Percentiles rank a stretch among this genome's conserved stretches.
These are phyloP conservation scores for Netelia fuscicornis DNA, from an alignment of 2,888 invertebrate genomes.

Conservation along the genomic window DNA sequence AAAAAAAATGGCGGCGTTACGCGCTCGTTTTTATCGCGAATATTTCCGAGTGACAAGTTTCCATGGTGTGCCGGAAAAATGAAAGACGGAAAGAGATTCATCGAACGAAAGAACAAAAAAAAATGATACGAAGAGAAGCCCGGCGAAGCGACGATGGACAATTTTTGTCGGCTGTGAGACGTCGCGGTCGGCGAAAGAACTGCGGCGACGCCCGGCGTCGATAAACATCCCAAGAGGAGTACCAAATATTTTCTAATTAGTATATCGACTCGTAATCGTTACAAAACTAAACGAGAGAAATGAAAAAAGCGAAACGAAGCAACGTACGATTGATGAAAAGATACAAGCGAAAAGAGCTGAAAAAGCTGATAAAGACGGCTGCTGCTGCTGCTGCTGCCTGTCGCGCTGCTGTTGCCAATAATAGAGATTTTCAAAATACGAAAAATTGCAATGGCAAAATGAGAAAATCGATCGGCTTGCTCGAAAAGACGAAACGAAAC, in stretches of 20 bases:
- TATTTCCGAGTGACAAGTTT: conserved; percentile 59
- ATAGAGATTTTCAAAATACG: conserved; percentile 30
- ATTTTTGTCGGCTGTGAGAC: conserved; percentile 81
- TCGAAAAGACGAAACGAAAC: conserved; percentile 21
- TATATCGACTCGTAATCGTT: conserved; percentile 49
- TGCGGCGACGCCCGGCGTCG: conserved; percentile 83
- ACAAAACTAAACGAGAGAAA: conserved; percentile 20
- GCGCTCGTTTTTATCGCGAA: conserved; percentile 33
- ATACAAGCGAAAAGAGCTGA: conserved; percentile 54
- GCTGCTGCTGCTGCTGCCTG: conserved; percentile 70
- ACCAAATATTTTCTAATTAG: conserved; percentile 62
- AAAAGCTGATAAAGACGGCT: conserved; percentile 55
- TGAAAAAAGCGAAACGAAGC: conserved; percentile 54
- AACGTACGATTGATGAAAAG: conserved; percentile 64
- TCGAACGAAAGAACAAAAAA: conserved; percentile 59
- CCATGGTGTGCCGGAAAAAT: conserved; percentile 54
- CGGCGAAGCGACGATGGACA: conserved; percentile 79
- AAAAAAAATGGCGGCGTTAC: conserved; percentile 10
- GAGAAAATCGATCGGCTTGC: conserved; percentile 29
- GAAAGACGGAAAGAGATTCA: conserved; percentile 25
- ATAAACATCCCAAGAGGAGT: conserved; percentile 70
- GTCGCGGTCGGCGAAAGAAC: conserved; percentile 85
- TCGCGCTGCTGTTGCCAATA: conserved; percentile 57
- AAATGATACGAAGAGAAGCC: conserved; percentile 63
- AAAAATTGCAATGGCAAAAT: conserved; percentile 33